phyloP scores from a whole-genome alignment of 2,797 vertebrate species.

The Pempheris klunzingeri region DNA sequence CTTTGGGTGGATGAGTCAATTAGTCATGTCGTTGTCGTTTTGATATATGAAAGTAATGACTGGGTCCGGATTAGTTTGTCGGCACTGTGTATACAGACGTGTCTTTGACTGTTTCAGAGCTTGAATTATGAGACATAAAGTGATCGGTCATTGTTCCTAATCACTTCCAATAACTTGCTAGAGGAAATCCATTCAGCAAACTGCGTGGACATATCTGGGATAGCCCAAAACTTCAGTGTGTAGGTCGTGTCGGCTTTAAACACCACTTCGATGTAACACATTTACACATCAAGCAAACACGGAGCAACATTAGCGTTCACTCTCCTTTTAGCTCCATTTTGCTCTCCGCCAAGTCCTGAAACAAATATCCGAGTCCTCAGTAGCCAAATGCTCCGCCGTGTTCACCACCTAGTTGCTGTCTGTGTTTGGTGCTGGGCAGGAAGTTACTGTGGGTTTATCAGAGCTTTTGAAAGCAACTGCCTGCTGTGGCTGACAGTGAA shows the following conservation, averaged over 20 bases:
- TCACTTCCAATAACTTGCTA: neutral
- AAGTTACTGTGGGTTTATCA: too few relatives aligned
- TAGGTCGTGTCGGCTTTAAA: too few relatives aligned
- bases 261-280: too few relatives aligned
- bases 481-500: neutral
- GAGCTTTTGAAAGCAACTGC: neutral
- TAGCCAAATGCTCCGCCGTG: too few relatives aligned
- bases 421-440: too few relatives aligned
- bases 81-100: neutral
- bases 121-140: neutral
- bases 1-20: conserved; percentile 1
- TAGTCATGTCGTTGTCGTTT: conserved; percentile 7
- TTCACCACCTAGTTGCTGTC: too few relatives aligned
- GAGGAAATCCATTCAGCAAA: neutral
- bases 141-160: conserved; percentile 1
- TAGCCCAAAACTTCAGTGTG: too few relatives aligned
- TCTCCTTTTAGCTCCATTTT: neutral
- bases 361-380: too few relatives aligned
- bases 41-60: conserved; percentile 14
- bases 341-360: neutral
- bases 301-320: too few relatives aligned
- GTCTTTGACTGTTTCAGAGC: conserved; percentile 11
- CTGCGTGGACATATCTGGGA: neutral
- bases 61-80: conserved; percentile 12
- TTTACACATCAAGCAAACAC: neutral